A percentile compares a stretch with the other conserved stretches of the same genome.
These are phyloP conservation scores for Colistium nudipinnis DNA, from an alignment of 2,113 vertebrate species.

Conservation along the genomic window DNA sequence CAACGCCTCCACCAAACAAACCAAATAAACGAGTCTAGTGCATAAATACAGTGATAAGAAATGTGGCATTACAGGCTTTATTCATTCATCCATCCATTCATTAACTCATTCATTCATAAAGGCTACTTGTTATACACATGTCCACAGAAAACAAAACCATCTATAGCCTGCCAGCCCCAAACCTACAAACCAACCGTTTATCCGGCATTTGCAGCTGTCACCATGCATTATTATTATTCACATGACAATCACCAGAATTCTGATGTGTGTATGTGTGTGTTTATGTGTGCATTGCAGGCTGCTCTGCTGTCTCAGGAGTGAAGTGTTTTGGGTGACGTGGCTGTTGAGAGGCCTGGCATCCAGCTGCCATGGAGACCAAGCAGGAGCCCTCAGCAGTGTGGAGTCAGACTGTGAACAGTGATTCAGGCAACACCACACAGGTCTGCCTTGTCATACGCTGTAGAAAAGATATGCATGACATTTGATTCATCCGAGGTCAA, in stretches of 20 bases:
- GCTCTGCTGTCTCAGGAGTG: slow-evolving; percentile 37
- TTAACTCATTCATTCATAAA: not conserved
- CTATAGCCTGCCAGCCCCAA: not conserved
- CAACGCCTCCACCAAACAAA: no score
- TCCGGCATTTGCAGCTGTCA: no score
- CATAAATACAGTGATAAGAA: not conserved
- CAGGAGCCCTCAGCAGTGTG: slow-evolving; percentile 79
- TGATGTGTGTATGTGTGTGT: slow-evolving; percentile 29
- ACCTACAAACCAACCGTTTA: no score
- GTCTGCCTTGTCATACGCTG: slow-evolving; percentile 28
- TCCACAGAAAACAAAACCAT: not conserved
- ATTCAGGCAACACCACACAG: slow-evolving; percentile 76
- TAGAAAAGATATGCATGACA: not conserved
- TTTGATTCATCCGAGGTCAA: not conserved
- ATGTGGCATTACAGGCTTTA: not conserved
- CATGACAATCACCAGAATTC: not conserved
- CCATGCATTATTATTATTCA: not conserved
- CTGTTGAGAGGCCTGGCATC: slow-evolving; percentile 32
- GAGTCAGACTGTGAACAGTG: slow-evolving; percentile 74
- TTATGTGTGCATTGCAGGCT: slow-evolving; percentile 41
- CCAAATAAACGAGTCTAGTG: not conserved
- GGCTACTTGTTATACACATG: not conserved
- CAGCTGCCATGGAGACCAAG: slow-evolving; percentile 81
- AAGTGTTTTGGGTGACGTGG: slow-evolving; percentile 37
- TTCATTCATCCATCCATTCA: not conserved